Conservation (phyloP, 64 coral and sea anemone genomes). For the Pocillopora verrucosa region DNA sequence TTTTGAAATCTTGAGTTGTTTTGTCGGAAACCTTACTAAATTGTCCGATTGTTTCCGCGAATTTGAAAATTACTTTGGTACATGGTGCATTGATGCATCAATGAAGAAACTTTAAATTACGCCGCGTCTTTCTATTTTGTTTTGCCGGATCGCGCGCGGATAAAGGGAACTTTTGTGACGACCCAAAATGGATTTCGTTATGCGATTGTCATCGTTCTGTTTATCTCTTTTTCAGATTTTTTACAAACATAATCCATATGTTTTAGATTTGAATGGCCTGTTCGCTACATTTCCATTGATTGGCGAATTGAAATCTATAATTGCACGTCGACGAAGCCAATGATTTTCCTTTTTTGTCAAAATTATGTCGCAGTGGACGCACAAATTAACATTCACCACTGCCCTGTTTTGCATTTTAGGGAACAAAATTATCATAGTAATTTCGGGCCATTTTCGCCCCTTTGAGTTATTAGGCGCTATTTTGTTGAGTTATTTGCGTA, state of each 20-base stretch:
- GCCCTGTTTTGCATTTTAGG: slow-evolving; percentile 30
- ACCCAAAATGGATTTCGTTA: neutral
- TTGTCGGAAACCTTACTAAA: slow-evolving; percentile 18
- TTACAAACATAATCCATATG: neutral
- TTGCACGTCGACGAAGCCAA: neutral
- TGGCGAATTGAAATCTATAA: neutral
- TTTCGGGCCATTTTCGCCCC: slow-evolving; percentile 27
- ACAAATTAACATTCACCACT: slow-evolving; percentile 15
- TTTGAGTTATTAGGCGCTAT: slow-evolving; percentile 8
- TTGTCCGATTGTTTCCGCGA: slow-evolving; percentile 11
- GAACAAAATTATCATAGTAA: slow-evolving; percentile 11
- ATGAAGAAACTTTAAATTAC: slow-evolving; percentile 23
- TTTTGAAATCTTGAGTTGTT: slow-evolving; percentile 35
- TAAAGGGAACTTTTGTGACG: neutral
- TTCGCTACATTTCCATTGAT: neutral
- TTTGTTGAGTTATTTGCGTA: slow-evolving; percentile 14
- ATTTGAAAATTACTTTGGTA: slow-evolving; percentile 27
- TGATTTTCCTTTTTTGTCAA: slow-evolving; percentile 3
- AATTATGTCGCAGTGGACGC: neutral
- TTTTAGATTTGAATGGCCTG: neutral
- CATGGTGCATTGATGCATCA: neutral
- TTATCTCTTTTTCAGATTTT: neutral
- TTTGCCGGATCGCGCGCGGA: slow-evolving; percentile 5
- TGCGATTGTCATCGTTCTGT: neutral
- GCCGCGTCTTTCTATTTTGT: neutral